Base-by-base conservation (phyloP, 2,888 invertebrate species). In the Scaeva pyrastri region DNA sequence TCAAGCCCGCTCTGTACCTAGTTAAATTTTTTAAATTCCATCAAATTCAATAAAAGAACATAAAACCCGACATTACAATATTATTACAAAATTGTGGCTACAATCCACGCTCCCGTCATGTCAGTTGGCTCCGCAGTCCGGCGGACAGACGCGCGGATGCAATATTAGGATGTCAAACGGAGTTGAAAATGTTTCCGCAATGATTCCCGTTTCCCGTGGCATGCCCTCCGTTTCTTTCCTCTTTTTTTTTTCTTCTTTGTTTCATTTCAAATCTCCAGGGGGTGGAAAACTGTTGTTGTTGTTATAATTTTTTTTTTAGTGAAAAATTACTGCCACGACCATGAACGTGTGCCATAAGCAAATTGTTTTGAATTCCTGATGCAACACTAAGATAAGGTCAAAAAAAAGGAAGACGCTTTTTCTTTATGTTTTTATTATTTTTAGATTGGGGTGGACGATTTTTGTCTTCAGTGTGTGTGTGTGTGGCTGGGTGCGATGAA, bases 101-200 rank as follows among this genome's bases (percentile, higher is more conserved):
- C 10, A 26, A 64, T 21, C 50, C 55, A 68, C 52, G n/a, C n/a
- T n/a, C n/a, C n/a, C n/a, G n/a, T n/a, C n/a, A n/a, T n/a, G n/a
- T n/a, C n/a, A n/a, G n/a, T n/a, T n/a, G n/a, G n/a, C n/a, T n/a
- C n/a, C n/a, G n/a, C n/a, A n/a, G n/a, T n/a, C n/a, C n/a, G 68
- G 43, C 52, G 4, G 21, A 2, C 11, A 16, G 19, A 19, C 19
- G 12, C 21, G 19, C 50, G 88, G 87, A 88, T 89, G 89, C 90
- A n/a, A 41, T 91, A 91, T 91, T 90, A 91, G 90, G 89, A 89
- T 91, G 91, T 91, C 91, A 91, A 90, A 90, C 89, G 88, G 88
- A 89, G 89, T 90, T 90, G 90, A 90, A 90, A 90, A 90, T 90
- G 89, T 90, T 90, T 91, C 89, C 89, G 43, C 66, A 89, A 89